These are phyloP conservation scores for Eidolon helvum DNA, from an alignment of 2,113 vertebrate species.

Conservation along the genomic window DNA sequence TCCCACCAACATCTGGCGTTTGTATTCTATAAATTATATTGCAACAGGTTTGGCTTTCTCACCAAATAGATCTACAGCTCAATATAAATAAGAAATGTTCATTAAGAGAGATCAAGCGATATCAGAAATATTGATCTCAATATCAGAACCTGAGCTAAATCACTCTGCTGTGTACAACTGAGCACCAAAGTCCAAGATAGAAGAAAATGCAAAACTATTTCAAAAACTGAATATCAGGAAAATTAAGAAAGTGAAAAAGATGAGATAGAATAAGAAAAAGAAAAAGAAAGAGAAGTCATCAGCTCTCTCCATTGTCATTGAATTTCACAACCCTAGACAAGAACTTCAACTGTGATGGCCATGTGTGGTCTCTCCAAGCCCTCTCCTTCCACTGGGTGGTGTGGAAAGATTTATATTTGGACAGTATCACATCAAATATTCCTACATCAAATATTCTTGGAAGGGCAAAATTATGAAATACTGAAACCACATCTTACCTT, in stretches of 20 bases:
- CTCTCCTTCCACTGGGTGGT: neutral
- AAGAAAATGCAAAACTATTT: neutral
- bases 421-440: neutral
- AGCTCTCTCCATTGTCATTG: neutral
- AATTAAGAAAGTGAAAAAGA: neutral
- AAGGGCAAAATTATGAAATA: neutral
- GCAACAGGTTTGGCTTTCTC: constrained; percentile 38
- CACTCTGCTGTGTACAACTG: neutral
- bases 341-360: neutral
- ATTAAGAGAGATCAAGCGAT: neutral
- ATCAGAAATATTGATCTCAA: neutral
- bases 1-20: neutral
- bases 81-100: constrained; percentile 20
- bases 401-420: too few species aligned
- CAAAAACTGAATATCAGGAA: neutral
- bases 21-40: constrained; percentile 42
- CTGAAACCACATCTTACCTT: neutral
- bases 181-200: neutral
- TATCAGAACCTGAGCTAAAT: neutral
- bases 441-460: neutral
- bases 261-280: neutral
- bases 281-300: neutral
- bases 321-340: neutral
- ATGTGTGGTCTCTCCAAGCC: neutral
- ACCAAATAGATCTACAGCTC: neutral